These are phyloP conservation scores for Ceramica pisi DNA, from an alignment of 2,888 invertebrate genomes.

Conservation along the genomic window DNA sequence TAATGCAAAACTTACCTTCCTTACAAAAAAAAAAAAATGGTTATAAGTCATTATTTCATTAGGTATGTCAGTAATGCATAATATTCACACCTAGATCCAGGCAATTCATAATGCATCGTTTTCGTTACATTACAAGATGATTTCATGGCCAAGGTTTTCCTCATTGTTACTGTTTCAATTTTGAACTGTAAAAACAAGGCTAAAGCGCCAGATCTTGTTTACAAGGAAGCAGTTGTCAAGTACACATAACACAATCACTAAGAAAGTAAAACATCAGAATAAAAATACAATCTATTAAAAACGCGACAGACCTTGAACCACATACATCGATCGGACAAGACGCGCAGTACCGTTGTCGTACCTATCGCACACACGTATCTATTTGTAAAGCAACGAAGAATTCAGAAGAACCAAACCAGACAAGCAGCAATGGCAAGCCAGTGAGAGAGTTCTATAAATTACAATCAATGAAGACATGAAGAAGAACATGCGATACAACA, in stretches of 20 bases:
- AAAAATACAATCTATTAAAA: constrained; percentile 33
- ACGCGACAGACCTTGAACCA: constrained; percentile 55
- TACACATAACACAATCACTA: neutral
- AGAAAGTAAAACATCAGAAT: constrained; percentile 1
- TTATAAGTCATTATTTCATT: neutral
- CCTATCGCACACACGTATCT: constrained; percentile 32
- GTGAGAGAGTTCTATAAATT: neutral
- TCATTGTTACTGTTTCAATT: neutral
- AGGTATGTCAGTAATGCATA: neutral
- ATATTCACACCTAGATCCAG: neutral
- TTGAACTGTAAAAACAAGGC: neutral
- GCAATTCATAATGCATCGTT: neutral
- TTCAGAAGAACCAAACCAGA: constrained; percentile 34
- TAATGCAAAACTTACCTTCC: neutral
- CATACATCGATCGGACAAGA: constrained; percentile 55
- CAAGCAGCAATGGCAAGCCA: neutral
- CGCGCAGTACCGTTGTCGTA: constrained; percentile 32
- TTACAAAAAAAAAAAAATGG: neutral
- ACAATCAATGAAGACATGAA: too few species aligned
- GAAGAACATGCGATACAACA: too few species aligned
- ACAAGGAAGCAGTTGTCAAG: neutral
- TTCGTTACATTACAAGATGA: neutral
- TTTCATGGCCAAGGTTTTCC: neutral
- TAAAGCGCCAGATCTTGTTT: neutral
- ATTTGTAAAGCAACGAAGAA: neutral